Evolutionary conservation across 2,113 vertebrate species (phyloP).

Genomic region (Gopherus evgoodei): DNA sequence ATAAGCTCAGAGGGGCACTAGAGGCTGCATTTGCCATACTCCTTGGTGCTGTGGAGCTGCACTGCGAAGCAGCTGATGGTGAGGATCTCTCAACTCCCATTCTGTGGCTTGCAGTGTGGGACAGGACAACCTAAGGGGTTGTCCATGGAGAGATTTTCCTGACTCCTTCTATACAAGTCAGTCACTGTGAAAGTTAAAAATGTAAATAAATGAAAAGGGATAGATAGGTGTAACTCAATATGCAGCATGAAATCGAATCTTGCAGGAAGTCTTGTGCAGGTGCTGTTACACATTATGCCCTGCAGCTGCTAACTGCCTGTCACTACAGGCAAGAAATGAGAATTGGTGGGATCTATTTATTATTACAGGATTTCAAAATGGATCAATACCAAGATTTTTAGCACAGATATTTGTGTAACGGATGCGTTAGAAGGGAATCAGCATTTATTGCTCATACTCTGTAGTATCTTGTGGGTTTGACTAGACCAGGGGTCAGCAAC

Average conservation of each 20-base stretch:
- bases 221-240: neutral
- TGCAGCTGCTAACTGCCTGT: neutral
- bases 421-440: neutral
- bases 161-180: neutral
- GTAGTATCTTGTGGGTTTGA: neutral
- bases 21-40: neutral
- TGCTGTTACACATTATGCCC: neutral
- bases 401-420: rapidly evolving
- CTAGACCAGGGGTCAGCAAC: neutral
- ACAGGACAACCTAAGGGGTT: neutral
- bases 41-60: neutral
- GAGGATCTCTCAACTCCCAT: neutral
- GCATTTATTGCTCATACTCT: neutral
- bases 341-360: neutral
- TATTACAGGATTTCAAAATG: neutral
- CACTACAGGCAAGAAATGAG: neutral
- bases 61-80: neutral
- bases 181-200: neutral
- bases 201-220: neutral
- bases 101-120: neutral
- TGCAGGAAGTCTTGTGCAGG: neutral
- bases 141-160: neutral
- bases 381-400: neutral
- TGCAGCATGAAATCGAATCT: neutral
- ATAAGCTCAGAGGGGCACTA: neutral